Evolutionary conservation across 2,113 vertebrate genomes (phyloP), one percentile per base, ranked within the genome.

Genomic region (Anser brachyrhynchus): DNA sequence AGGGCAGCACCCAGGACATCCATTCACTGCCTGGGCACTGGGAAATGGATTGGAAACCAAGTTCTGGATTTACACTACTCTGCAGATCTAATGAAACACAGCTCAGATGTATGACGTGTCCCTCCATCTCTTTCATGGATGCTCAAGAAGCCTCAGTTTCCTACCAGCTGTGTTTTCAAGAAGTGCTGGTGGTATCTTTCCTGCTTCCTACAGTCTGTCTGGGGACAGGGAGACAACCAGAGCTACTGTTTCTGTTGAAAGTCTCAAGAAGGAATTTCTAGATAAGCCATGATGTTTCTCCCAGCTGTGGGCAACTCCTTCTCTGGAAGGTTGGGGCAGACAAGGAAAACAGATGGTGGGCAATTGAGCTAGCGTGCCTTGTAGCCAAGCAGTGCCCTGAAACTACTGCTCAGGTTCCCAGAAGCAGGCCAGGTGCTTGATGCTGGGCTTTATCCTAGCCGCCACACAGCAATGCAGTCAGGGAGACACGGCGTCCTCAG

Each of bases 381-480:
- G 37, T 43, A 22, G 51, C 28, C 59, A 77, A 43, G 51, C 49
- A 77, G 37, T 23, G 35, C 21, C 57, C 65, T 78, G 70, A 43
- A 92, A 65, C 4, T 35, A 11, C 61, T 59, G 64, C 58, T 74
- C 29, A 44, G 49, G 33, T 58, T 89, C 46, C 61, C 61, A 74
- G 79, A 21, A 85, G 19, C 41, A 39, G 69, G 49, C 37, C 31
- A 62, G n/a, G 41, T 0, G 0, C 37, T 72, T 21, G 64, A 25
- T 44, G 51, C 41, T 88, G 88, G 69, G 59, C 83, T 92, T 72
- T 39, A 26, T 57, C 76, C 72, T 54, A 78, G 52, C 11, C 8
- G 4, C 46, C 44, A 72, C 2, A 1, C 12, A 84, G 82, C 64
- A 81, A 77, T 12, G 79, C 33, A 39, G 61, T 62, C 82, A 74